Evolutionary conservation across 2,113 vertebrate species (phyloP).

Genomic region (Ariopsis seemanni): DNA sequence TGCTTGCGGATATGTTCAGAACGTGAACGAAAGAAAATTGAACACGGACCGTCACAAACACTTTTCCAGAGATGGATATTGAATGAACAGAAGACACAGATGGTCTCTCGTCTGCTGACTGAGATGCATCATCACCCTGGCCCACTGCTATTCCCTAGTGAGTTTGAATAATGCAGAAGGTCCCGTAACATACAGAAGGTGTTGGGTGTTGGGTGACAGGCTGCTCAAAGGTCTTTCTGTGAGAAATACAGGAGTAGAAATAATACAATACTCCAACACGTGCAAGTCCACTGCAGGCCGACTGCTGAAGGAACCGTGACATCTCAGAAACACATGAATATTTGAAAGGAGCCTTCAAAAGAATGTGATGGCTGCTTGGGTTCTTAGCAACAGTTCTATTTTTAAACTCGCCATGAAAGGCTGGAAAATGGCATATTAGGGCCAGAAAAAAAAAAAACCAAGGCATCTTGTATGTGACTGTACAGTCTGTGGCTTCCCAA

Average conservation of each 20-base stretch:
- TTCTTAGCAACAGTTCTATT: slow-evolving; percentile 41
- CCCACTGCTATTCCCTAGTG: neutral
- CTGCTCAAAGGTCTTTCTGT: neutral
- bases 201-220: neutral
- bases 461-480: slow-evolving; percentile 1
- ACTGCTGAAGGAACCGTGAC: slow-evolving; percentile 20
- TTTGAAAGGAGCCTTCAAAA: slow-evolving; percentile 42
- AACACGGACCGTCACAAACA: neutral
- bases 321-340: slow-evolving; percentile 46
- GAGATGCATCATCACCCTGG: slow-evolving; percentile 12
- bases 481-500: neutral
- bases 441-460: neutral
- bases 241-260: slow-evolving; percentile 22
- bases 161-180: slow-evolving; percentile 38
- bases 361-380: slow-evolving; percentile 5
- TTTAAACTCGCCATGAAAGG: slow-evolving; percentile 32
- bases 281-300: neutral
- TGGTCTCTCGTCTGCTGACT: neutral
- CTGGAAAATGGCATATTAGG: slow-evolving; percentile 22
- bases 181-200: slow-evolving; percentile 15
- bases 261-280: neutral
- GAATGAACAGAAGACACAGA: slow-evolving; percentile 46
- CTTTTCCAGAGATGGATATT: neutral
- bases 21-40: neutral
- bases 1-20: neutral